Conservation (phyloP, 1,140 invertebrate species). For the Drosophila neocordata region DNA sequence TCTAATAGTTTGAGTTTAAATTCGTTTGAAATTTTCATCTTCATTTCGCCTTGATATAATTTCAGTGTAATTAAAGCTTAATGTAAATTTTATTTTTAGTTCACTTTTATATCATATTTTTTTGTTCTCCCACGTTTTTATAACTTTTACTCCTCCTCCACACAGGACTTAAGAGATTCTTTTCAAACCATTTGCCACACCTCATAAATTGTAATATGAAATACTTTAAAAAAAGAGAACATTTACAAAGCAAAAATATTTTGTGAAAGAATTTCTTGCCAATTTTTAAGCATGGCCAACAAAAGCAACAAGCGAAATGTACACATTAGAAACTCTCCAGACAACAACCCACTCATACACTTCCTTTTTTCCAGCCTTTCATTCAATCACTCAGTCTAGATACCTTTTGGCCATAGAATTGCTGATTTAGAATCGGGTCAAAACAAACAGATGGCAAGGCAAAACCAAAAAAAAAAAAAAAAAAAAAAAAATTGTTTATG, state of each 20-base stretch:
- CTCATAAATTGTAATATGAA: background rate
- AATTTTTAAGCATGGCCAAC: too few relatives aligned
- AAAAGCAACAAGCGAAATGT: background rate
- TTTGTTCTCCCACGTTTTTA: background rate
- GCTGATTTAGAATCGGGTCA: background rate
- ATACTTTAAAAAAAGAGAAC: too few relatives aligned
- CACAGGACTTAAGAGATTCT: too few relatives aligned
- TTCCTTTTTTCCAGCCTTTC: background rate
- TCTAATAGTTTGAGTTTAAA: too few relatives aligned
- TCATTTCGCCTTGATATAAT: too few relatives aligned
- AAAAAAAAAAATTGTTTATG: background rate
- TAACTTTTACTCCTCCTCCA: background rate
- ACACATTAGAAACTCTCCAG: background rate
- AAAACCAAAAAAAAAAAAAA: background rate
- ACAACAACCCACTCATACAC: background rate
- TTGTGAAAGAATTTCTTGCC: too few relatives aligned
- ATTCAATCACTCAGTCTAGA: background rate
- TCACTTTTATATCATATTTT: too few relatives aligned
- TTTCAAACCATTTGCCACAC: background rate
- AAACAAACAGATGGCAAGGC: conserved; percentile 1
- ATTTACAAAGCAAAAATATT: too few relatives aligned
- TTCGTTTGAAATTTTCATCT: too few relatives aligned
- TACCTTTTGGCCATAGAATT: background rate
- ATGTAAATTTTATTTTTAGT: too few relatives aligned
- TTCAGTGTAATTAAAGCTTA: too few relatives aligned